Base-by-base conservation (phyloP, 2,888 invertebrate genomes). In the Stomorhina lunata region DNA sequence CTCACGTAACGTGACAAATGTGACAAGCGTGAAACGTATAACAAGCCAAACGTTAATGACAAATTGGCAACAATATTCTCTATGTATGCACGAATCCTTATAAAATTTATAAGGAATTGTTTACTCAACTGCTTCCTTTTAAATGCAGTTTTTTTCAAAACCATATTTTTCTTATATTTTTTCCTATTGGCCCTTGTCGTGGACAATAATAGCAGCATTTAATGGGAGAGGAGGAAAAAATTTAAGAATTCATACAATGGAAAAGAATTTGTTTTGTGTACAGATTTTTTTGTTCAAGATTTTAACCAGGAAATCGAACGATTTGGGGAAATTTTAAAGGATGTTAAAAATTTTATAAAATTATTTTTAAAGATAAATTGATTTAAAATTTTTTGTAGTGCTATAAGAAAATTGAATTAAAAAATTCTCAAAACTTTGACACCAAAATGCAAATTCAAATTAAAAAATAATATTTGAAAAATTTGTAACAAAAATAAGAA, bases 1-100 rank as follows among this genome's bases (percentile, higher is more conserved):
- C 81, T 81, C 81, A 81, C 81, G 81, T 81, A 81, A 81, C 81
- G 81, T 78, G 81, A 81, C 81, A 81, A 81, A 81, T 81, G 81
- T 81, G 78, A 81, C 81, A 81, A 81, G 81, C 81, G 81, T 81
- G 73, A 81, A 81, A 68, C 78, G 73, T 81, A 81, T 81, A 81
- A 81, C 81, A 81, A 81, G 81, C 81, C 81, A 81, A 81, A 81
- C 73, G 78, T 81, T 81, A 81, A 81, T 81, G 78, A 81, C 81
- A 81, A 81, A 81, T 81, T 81, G 81, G 81, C 78, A 81, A 78
- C 78, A 78, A 78, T 81, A 65, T 73, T 78, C 57, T 61, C 77
- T 53, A 61, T 77, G 68, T 63, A 10, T 72, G 22, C 10, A 43
- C n/a, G n/a, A n/a, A n/a, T 63, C 25, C 63, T 32, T 65, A 73